Base-by-base conservation (phyloP, 2,888 invertebrate genomes). In the Agrotis clavis region DNA sequence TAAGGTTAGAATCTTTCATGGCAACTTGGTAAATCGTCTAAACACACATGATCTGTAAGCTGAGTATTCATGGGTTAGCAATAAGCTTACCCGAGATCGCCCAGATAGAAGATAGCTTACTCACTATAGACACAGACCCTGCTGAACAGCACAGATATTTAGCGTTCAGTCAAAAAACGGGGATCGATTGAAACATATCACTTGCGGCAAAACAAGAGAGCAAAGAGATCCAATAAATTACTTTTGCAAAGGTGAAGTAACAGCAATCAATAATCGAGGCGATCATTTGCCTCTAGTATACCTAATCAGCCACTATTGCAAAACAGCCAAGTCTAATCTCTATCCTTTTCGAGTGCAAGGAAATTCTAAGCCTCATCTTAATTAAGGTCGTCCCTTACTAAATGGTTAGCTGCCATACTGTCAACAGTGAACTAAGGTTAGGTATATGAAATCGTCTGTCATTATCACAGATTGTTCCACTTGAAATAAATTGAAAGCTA, bases 401-500 rank as follows among this genome's bases (percentile, higher is more conserved):
- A 77, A 75, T 48, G 25, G 30, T 45, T 41, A 59, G 63, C 79
- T 57, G 21, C 35, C 19, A 67, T 48, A 25, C 53, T 50, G 57
- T 62, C 79, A 74, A 53, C 41, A 16, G 30, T 62, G 50, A 54
- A 62, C 78, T 65, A 47, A 45, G 48, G 41, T 74, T 67, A 41
- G 41, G 41, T 41, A 50, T 50, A 67, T 45, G 69, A 60, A 54
- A 50, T 50, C 35, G 21, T 30, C 67, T 75, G 25, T 78, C 76
- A 80, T 78, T 63, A 71, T 66, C 77, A 74, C 65, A 68, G 62
- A 77, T 81, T 65, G 73, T 66, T 54, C 62, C 79, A 82, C 74
- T 80, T 80, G 63, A 78, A 63, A 74, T 67, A 78, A 79, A 84
- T 80, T 85, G 78, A 62, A 73, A 78, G 71, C 67, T 83, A 82